These are phyloP conservation scores for Sciaenops ocellatus DNA, from an alignment of 2,797 vertebrate genomes.

Conservation along the genomic window DNA sequence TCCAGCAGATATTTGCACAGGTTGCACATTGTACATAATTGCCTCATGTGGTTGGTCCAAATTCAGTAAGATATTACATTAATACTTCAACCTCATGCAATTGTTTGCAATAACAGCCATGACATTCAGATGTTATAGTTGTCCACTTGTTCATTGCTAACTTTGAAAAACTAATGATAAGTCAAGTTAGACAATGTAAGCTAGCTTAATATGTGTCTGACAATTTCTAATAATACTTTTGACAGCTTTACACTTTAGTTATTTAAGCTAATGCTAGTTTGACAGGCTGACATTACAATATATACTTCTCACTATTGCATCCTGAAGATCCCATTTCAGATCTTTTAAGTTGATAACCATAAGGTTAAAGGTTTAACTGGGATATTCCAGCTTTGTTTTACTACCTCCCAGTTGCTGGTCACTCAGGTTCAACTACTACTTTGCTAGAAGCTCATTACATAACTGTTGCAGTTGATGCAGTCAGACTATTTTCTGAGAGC, in stretches of 20 bases:
- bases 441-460: not conserved
- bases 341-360: not conserved
- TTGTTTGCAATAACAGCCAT: not conserved
- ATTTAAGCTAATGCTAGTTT: not conserved
- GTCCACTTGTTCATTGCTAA: no score
- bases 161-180: no score
- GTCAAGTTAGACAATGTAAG: not conserved
- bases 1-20: not conserved
- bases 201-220: not conserved
- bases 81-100: not conserved
- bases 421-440: not conserved
- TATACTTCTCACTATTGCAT: not conserved
- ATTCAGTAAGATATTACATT: no score
- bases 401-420: not conserved
- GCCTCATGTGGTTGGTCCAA: not conserved
- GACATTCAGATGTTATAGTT: not conserved
- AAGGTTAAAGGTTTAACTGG: not conserved
- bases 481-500: no score
- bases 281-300: not conserved
- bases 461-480: no score
- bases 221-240: not conserved
- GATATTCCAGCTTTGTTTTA: not conserved
- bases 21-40: not conserved
- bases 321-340: not conserved
- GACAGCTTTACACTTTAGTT: not conserved